Evolutionary conservation across 2,888 invertebrate species (phyloP).

Genomic region (Chaetoderma sp.): DNA sequence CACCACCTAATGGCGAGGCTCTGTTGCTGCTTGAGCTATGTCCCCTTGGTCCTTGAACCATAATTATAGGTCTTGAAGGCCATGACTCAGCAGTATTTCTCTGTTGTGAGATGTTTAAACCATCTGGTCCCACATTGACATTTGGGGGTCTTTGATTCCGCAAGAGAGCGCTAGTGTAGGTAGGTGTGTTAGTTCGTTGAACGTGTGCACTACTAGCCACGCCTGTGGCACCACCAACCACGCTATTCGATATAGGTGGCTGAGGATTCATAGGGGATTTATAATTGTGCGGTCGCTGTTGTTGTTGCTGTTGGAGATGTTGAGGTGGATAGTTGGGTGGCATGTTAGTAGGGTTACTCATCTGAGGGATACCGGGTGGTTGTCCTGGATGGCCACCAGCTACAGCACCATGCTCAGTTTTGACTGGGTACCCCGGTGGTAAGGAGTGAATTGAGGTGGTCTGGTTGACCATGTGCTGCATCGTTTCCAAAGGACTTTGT

Average conservation of each 20-base stretch:
- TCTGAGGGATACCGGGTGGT: background rate
- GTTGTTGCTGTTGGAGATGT: background rate
- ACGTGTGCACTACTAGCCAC: background rate
- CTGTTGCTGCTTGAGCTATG: too few species aligned
- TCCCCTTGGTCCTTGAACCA: conserved; percentile 63
- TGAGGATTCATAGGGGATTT: conserved; percentile 50
- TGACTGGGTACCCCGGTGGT: conserved; percentile 48
- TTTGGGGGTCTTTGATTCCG: conserved; percentile 74
- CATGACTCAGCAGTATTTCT: conserved; percentile 73
- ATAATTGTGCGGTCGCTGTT: background rate
- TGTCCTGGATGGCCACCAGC: background rate
- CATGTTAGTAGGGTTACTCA: background rate
- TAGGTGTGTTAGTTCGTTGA: conserved; percentile 28
- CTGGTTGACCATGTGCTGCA: conserved; percentile 74
- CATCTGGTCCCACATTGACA: conserved; percentile 74
- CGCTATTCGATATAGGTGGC: conserved; percentile 42
- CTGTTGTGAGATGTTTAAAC: conserved; percentile 69
- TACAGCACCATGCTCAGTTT: conserved; percentile 23
- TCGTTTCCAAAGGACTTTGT: conserved; percentile 63
- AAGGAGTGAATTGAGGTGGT: conserved; percentile 49
- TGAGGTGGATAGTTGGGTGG: background rate
- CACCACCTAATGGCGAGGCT: too few species aligned
- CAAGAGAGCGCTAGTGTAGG: conserved; percentile 65
- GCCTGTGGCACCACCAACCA: conserved; percentile 14
- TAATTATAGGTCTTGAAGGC: conserved; percentile 72